Conservation (phyloP, 2,797 vertebrate genomes). For the Tolypeutes matacus region DNA sequence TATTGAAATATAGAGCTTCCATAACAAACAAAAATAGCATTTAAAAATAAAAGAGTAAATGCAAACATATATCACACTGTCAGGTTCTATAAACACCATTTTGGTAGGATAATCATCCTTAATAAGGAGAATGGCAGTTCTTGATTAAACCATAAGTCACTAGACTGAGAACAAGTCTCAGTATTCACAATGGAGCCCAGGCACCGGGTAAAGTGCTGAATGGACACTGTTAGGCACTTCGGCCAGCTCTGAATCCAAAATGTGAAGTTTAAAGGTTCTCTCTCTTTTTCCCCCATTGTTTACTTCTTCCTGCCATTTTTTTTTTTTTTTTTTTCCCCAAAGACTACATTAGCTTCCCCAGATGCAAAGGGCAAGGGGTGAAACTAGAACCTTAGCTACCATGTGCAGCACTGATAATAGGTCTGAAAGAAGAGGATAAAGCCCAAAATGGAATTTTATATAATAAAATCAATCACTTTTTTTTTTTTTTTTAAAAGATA, state of each 20-base stretch:
- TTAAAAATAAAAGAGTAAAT: slow-evolving; percentile 50
- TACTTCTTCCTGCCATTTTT: background rate
- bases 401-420: background rate
- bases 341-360: background rate
- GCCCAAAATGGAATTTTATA: background rate
- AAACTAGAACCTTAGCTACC: slow-evolving; percentile 42
- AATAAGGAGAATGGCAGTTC: background rate
- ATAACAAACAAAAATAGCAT: background rate
- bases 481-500: too few species aligned
- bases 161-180: slow-evolving; percentile 3
- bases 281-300: background rate
- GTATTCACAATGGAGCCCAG: background rate
- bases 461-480: slow-evolving; percentile 25
- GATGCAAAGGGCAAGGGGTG: background rate
- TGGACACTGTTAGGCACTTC: background rate
- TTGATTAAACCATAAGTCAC: background rate
- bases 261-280: background rate
- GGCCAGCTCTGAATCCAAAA: background rate
- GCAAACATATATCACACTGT: background rate
- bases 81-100: slow-evolving; percentile 19
- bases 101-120: background rate
- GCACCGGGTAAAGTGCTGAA: background rate
- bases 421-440: slow-evolving; percentile 32
- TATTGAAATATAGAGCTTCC: background rate
- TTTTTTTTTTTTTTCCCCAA: background rate